Percentiles rank a stretch among this genome's conserved stretches.
These are phyloP conservation scores for Mixornis gularis DNA, from an alignment of 2,113 vertebrate genomes.

Conservation along the genomic window DNA sequence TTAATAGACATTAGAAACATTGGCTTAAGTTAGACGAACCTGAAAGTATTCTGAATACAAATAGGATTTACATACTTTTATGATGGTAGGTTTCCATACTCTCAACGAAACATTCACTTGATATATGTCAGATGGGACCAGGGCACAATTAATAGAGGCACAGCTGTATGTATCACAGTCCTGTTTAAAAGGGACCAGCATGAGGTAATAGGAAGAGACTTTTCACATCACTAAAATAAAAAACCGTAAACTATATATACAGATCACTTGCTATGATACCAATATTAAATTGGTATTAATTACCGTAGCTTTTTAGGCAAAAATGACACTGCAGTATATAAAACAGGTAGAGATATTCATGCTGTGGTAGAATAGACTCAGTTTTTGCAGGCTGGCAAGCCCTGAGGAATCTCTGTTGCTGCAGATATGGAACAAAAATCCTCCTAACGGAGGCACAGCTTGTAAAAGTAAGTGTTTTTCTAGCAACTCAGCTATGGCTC, in stretches of 20 bases:
- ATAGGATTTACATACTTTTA: conserved; percentile 74
- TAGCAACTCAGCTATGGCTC: background rate
- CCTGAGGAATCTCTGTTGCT: background rate
- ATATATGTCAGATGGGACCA: conserved; percentile 69
- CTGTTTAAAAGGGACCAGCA: conserved; percentile 64
- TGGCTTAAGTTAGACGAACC: background rate
- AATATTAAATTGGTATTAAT: background rate
- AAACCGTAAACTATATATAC: background rate
- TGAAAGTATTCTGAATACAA: background rate
- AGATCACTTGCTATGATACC: background rate
- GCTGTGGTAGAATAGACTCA: background rate
- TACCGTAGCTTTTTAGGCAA: background rate
- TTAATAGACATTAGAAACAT: background rate
- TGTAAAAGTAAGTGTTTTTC: background rate
- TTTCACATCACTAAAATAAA: background rate
- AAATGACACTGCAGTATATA: background rate
- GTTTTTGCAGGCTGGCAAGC: background rate
- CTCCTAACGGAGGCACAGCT: background rate
- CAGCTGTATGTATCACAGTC: conserved; percentile 74
- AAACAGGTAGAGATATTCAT: background rate
- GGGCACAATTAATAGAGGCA: conserved; percentile 73
- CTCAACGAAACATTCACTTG: conserved; percentile 85
- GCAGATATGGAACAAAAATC: background rate
- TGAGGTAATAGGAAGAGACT: background rate
- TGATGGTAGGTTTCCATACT: conserved; percentile 91